Base-by-base conservation (phyloP, 1,140 invertebrate genomes). In the Drosophila obscura region DNA sequence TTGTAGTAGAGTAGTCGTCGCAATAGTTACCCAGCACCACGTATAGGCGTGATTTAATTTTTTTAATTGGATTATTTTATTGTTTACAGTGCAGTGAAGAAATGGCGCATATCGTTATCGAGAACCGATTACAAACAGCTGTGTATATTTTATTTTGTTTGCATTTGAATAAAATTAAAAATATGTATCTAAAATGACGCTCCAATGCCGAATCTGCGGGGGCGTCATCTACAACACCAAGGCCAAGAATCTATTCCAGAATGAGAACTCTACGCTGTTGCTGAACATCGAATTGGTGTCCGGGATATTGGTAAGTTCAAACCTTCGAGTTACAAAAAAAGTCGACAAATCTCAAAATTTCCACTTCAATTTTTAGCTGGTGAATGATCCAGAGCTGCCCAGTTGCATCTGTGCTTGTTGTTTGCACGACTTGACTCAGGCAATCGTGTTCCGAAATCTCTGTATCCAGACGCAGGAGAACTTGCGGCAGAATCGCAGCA, bases 361-460 rank as follows among this genome's bases (percentile, higher is more conserved):
- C 16, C 13, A 31, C n/a, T 51, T 13, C 8, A 11, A 19, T 13
- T 24, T 52, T 0, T 26, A 83, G 80, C 60, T 88, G 0, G 4
- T 35, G 13, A 66, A 59, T 15, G 31, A 74, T 28, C 41, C 68
- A 0, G 43, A 61, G 4, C 28, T 87, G 22, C 81, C 81, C 8
- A 64, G 48, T 1, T 77, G 53, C n/a, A 87, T 87, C 28, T 85
- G 81, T 7, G 81, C 46, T 11, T 81, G 82, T 49, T 85, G 81
- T 5, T n/a, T 82, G 7, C 52, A 76, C 8, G 78, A 87, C 41
- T 24, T 88, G 0, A 79, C 76, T 26, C 63, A 61, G 19, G 83
- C 83, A 0, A 39, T 79, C 8, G 49, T 62, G 1, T 87, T 87
- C 39, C 49, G 83, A 3, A 79, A 87, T 4, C 71, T 74, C 1